A percentile compares a stretch with the other conserved stretches of the same genome.
phyloP scores from a whole-genome alignment of 2,797 vertebrate species.

The Cheirogaleus major region DNA sequence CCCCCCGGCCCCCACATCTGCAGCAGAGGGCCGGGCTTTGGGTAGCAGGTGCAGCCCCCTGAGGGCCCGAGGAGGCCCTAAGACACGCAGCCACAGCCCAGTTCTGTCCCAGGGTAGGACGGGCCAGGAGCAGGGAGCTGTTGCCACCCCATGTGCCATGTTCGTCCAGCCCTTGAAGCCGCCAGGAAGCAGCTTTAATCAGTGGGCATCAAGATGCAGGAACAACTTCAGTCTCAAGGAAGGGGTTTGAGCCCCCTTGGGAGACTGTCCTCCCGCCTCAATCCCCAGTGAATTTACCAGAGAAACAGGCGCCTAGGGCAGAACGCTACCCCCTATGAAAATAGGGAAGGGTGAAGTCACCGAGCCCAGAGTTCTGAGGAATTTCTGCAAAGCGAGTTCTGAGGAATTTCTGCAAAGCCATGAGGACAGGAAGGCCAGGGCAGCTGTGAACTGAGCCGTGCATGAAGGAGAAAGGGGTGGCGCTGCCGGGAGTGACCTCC shows the following conservation, averaged over 20 bases:
- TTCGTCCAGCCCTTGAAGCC: neutral
- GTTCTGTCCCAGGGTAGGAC: neutral
- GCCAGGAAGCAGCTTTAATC: neutral
- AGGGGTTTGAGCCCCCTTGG: neutral
- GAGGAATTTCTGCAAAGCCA: neutral
- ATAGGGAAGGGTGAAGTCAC: neutral
- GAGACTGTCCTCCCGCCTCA: neutral
- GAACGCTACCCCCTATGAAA: neutral
- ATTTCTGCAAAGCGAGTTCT: neutral
- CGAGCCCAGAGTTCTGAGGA: neutral
- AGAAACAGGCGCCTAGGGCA: neutral
- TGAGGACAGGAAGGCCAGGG: neutral
- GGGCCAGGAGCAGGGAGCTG: neutral
- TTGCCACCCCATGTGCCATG: neutral
- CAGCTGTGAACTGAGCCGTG: neutral
- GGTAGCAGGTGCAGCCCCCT: neutral
- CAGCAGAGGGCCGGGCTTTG: neutral
- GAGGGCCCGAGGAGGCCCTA: neutral
- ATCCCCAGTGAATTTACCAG: neutral
- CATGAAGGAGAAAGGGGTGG: neutral
- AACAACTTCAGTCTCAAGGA: neutral
- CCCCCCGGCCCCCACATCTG: too few species aligned
- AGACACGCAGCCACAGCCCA: neutral
- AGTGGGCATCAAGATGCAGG: neutral
- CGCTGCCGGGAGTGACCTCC: neutral